A percentile compares a stretch with the other conserved stretches of the same genome.
These are phyloP conservation scores for Takifugu ocellatus DNA, from an alignment of 2,797 vertebrate species.

Conservation along the genomic window DNA sequence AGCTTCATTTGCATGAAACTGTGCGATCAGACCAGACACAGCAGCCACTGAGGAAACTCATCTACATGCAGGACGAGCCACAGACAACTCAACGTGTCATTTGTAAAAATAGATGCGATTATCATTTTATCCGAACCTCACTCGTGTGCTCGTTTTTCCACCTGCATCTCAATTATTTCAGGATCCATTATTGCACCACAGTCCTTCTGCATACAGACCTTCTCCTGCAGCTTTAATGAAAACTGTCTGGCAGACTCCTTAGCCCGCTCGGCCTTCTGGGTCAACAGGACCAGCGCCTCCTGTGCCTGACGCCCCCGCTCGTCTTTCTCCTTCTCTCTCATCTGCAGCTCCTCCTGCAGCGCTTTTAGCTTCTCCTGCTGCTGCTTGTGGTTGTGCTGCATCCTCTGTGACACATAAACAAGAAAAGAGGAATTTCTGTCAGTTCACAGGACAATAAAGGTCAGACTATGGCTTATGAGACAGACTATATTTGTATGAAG, in stretches of 20 bases:
- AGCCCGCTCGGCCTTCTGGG: conserved; percentile 44
- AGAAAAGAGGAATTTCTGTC: neutral
- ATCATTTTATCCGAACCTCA: neutral
- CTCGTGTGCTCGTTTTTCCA: neutral
- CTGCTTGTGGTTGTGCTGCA: conserved; percentile 53
- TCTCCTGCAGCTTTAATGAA: conserved; percentile 55
- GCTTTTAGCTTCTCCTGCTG: conserved; percentile 43
- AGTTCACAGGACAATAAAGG: neutral
- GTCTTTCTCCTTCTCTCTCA: conserved; percentile 18
- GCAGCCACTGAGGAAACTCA: conserved; percentile 2
- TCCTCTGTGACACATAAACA: conserved; percentile 37
- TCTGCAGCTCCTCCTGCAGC: conserved; percentile 38
- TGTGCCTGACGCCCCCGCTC: conserved; percentile 36
- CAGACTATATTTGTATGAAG: no score
- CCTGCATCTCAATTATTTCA: neutral
- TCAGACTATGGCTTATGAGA: neutral
- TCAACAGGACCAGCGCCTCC: conserved; percentile 34
- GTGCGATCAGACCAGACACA: neutral
- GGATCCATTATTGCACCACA: neutral
- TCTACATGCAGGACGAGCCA: conserved; percentile 15
- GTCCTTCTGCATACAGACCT: conserved; percentile 41
- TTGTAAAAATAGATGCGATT: neutral
- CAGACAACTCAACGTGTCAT: neutral
- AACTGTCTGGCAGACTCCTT: conserved; percentile 52
- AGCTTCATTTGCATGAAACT: conserved; percentile 24